A percentile compares a stretch with the other conserved stretches of the same genome.
Conservation (phyloP, 2,113 vertebrate species). For the Tonatia bakeri region DNA sequence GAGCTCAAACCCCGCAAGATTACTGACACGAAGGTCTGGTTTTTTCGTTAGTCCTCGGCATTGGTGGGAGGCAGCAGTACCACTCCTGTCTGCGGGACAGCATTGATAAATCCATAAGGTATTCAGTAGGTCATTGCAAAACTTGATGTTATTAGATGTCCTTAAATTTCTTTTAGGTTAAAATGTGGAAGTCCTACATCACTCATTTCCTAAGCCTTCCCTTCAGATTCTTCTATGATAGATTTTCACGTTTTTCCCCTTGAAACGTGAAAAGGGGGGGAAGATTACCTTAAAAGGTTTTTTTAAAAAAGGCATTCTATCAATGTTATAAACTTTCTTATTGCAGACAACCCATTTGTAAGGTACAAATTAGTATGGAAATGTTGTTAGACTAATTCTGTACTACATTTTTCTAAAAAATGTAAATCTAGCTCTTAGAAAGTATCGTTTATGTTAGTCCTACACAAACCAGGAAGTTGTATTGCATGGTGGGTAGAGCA, state of each 20-base stretch:
- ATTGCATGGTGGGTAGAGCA: neutral
- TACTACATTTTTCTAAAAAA: neutral
- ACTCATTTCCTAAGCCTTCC: neutral
- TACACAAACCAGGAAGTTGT: neutral
- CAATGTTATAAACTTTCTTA: neutral
- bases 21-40: neutral
- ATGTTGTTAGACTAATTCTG: neutral
- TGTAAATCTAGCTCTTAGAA: neutral
- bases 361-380: neutral
- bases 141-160: neutral
- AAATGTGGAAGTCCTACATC: neutral
- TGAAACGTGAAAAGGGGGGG: neutral
- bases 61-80: neutral
- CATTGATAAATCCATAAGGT: neutral
- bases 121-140: neutral
- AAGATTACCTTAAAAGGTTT: neutral
- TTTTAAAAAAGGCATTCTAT: neutral
- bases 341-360: neutral
- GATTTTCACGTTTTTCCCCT: neutral
- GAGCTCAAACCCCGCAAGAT: neutral
- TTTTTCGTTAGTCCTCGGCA: neutral
- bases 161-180: neutral
- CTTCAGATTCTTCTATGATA: neutral
- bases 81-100: neutral
- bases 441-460: neutral